phyloP scores from a whole-genome alignment of 2,797 vertebrate genomes.

The Serranus cabrilla region DNA sequence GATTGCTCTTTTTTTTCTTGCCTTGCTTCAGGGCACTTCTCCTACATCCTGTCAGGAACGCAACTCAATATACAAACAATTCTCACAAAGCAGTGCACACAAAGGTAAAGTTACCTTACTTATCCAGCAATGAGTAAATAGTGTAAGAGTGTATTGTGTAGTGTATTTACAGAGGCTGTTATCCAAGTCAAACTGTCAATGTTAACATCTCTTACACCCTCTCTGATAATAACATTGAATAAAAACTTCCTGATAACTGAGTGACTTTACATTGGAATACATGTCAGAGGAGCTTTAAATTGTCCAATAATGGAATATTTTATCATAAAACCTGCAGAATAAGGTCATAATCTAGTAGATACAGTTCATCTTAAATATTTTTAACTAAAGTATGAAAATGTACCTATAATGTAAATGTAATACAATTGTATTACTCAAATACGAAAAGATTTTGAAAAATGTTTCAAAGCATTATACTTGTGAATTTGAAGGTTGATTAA shows the following conservation, averaged over 20 bases:
- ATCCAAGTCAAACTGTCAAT: conserved; percentile 23
- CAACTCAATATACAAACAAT: conserved; percentile 58
- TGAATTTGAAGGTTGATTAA: too few species aligned
- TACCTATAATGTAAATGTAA: too few species aligned
- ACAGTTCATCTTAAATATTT: too few species aligned
- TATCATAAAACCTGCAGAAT: too few species aligned
- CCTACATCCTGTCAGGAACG: conserved; percentile 79
- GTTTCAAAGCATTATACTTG: too few species aligned
- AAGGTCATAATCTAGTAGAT: too few species aligned
- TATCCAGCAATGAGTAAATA: conserved; percentile 27
- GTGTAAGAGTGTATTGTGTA: too few species aligned
- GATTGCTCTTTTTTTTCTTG: conserved; percentile 80
- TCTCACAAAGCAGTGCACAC: conserved; percentile 33
- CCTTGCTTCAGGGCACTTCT: conserved; percentile 77
- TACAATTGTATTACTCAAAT: too few species aligned
- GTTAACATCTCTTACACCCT: conserved; percentile 2
- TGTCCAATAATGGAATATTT: too few species aligned
- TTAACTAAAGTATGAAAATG: too few species aligned
- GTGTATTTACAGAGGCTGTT: conserved; percentile 28
- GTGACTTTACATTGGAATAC: background rate
- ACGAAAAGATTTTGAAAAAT: too few species aligned
- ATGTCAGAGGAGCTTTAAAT: background rate
- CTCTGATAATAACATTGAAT: background rate
- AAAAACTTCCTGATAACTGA: background rate
- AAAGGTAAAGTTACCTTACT: conserved; percentile 43